Evolutionary conservation across 2,888 invertebrate species (phyloP).

Genomic region (Drosophila rellima): DNA sequence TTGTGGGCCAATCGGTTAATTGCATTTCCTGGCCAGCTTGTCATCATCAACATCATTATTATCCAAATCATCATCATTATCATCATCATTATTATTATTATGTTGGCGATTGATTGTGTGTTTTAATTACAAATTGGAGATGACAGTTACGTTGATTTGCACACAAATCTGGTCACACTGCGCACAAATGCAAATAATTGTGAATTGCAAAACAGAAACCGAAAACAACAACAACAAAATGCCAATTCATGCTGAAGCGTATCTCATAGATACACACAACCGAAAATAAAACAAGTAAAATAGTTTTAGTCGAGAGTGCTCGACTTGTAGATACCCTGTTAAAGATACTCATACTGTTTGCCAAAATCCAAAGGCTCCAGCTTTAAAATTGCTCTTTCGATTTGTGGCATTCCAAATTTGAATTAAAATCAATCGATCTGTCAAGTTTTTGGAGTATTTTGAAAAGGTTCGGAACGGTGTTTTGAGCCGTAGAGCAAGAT

Average conservation of each 20-base stretch:
- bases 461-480: too few relatives aligned
- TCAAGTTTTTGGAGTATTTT: too few relatives aligned
- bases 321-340: neutral
- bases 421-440: too few relatives aligned
- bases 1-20: constrained; percentile 82
- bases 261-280: constrained; percentile 71
- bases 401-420: too few relatives aligned
- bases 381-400: too few relatives aligned
- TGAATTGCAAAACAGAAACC: constrained; percentile 19
- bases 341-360: too few relatives aligned
- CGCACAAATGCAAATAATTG: constrained; percentile 19
- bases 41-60: constrained; percentile 21
- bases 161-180: constrained; percentile 45
- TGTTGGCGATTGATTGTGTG: constrained; percentile 64
- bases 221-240: constrained; percentile 53
- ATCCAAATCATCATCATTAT: constrained; percentile 13
- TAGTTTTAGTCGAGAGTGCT: neutral
- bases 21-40: constrained; percentile 75
- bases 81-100: constrained; percentile 22
- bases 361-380: too few relatives aligned
- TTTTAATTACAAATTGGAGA: constrained; percentile 65
- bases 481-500: too few relatives aligned
- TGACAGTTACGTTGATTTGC: constrained; percentile 22
- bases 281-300: neutral
- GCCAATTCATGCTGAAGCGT: constrained; percentile 71